Base-by-base conservation (phyloP, 2,797 vertebrate species). In the Hemitrygon akajei region DNA sequence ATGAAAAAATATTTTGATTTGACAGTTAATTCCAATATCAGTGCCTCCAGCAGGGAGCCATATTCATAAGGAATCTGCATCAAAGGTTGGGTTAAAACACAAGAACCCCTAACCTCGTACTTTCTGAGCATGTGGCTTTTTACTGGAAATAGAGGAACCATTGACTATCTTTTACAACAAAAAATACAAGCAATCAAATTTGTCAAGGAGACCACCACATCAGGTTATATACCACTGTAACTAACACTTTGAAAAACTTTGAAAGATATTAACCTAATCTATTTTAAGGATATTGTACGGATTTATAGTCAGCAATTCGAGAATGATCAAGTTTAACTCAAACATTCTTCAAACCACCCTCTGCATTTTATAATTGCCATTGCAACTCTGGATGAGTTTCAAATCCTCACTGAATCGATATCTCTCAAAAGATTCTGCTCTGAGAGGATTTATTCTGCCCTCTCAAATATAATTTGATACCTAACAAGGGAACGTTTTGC, bases 371-470 rank as follows among this genome's bases (percentile, higher is more conserved):
- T 75, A 94, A 73, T 66, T 87, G 12, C 20, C 73, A 69, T 86
- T 81, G 47, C 63, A 30, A 92, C 22, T 75, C 12, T 2, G 71
- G 30, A 77, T 25, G 37, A 47, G 56, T n/a, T 30, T 60, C 34
- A 84, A 89, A 22, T 89, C 82, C 84, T 77, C 40, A 60, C 58
- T 34, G 47, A 89, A 86, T 94, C 37, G 87, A 75, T 75, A 34
- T 89, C 7, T 94, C 34, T 94, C 69, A 66, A 73, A 30, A 92
- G 69, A 92, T 92, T 75, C 71, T 22, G 9, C 71, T 92, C 18
- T 30, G 69, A 75, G 56, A 25, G 69, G 69, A 56, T 75, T 34
- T 75, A 37, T 92, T 6, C 63, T 91, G 25, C 40, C 69, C 40
- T 92, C 91, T 75, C 37, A 75, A 56, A 30, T 27, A 69, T 75